These are phyloP conservation scores for Lytechinus pictus DNA, from an alignment of 35 echinoderm and acorn worm species.

Conservation along the genomic window DNA sequence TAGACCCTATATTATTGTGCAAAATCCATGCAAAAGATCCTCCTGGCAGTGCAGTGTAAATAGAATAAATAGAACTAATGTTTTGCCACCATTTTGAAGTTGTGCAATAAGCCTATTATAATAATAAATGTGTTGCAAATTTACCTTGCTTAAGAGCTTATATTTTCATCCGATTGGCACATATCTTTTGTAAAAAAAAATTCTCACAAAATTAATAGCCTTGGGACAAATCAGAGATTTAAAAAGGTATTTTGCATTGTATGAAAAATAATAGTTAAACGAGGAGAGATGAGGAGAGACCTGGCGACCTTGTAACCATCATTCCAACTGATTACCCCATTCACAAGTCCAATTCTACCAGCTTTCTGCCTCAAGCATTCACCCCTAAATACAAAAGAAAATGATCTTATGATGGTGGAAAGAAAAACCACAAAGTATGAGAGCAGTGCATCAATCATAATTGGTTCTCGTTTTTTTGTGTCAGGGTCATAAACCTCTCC, in stretches of 20 bases:
- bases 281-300: background rate
- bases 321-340: conserved; percentile 1
- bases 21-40: too few species aligned
- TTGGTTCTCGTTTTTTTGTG: background rate
- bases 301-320: background rate
- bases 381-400: background rate
- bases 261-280: background rate
- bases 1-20: too few species aligned
- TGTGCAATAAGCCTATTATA: too few species aligned
- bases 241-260: background rate
- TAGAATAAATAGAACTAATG: too few species aligned
- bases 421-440: background rate
- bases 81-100: too few species aligned
- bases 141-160: too few species aligned
- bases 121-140: too few species aligned
- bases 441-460: background rate
- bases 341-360: background rate
- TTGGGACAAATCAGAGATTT: background rate
- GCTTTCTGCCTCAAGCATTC: background rate
- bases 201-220: background rate
- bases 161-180: too few species aligned
- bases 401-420: background rate
- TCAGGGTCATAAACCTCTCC: background rate
- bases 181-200: background rate
- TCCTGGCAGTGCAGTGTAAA: too few species aligned